Evolutionary conservation across 2,797 vertebrate genomes (phyloP), one percentile per base, ranked within the genome.

Genomic region (Pteropus rufus): DNA sequence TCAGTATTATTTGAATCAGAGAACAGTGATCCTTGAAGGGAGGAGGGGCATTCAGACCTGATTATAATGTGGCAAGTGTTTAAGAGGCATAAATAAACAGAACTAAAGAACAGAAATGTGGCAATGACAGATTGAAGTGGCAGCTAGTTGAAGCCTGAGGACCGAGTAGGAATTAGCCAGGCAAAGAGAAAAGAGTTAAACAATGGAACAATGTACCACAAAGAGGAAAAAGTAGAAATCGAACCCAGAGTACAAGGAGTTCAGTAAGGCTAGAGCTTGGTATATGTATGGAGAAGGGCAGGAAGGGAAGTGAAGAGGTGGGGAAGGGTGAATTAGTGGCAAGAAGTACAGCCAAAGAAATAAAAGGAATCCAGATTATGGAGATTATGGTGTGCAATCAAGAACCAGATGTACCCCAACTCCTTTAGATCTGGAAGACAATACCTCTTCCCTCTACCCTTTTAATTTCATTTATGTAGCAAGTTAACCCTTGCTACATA

Each of bases 221-320:
- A 96, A 67, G 10, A 10, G 18, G 5, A 21, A 54, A 52, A 24
- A 65, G 8, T 11, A 64, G 76, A 81, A 85, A 2, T 62, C n/a
- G 75, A 34, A 93, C 14, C 21, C 39, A 49, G 81, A 54, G 31
- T 46, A 19, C 46, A 24, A 10, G n/a, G 39, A 81, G 44, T 15
- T 91, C 70, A 19, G 46, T 19, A 36, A 72, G 52, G 15, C 24
- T 64, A 23, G n/a, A 12, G 52, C 31, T 56, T 52, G 10, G 1
- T 44, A 2, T 36, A 1, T 41, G 3, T 12, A 3, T 19, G 18
- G 12, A 46, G 3, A 14, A 1, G 3, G 2, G 19, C 24, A 52
- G 12, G 23, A 8, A 4, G 31, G 2, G 26, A 31, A 19, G 1
- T 10, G 21, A 7, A 58, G 56, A 31, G 31, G 2, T 14, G 16